A percentile compares a stretch with the other conserved stretches of the same genome.
Conservation (phyloP, 2,113 vertebrate species). For the Bucco capensis region DNA sequence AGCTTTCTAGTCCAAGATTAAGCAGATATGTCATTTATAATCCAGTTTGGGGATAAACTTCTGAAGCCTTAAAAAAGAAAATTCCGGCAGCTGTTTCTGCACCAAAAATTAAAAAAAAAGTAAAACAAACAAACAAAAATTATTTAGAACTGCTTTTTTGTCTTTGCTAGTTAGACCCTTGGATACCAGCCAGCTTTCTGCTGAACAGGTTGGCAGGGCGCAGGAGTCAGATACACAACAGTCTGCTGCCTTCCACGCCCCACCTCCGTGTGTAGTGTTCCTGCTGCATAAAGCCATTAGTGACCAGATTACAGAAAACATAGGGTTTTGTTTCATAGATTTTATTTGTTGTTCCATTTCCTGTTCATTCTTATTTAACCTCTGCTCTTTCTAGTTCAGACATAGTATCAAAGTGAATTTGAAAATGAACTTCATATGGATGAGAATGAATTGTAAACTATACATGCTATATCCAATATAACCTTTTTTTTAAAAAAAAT, state of each 20-base stretch:
- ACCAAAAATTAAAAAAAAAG: neutral
- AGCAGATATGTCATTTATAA: constrained; percentile 55
- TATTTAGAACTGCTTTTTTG: neutral
- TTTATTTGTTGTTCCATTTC: constrained; percentile 71
- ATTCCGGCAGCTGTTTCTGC: constrained; percentile 47
- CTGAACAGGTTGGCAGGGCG: constrained; percentile 4
- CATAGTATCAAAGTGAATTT: constrained; percentile 47
- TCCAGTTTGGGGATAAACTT: constrained; percentile 13
- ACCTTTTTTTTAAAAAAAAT: neutral
- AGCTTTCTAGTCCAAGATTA: constrained; percentile 48
- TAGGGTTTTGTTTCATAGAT: constrained; percentile 39
- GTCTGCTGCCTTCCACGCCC: neutral
- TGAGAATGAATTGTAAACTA: neutral
- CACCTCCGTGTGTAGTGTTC: neutral
- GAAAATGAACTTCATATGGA: constrained; percentile 42
- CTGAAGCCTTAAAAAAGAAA: constrained; percentile 19
- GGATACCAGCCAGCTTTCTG: constrained; percentile 29
- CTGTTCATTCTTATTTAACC: constrained; percentile 59
- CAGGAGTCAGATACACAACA: neutral
- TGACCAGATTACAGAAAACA: constrained; percentile 10
- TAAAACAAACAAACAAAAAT: neutral
- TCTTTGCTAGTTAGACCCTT: neutral
- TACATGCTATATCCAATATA: neutral
- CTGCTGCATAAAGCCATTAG: constrained; percentile 18
- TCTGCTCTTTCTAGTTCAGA: constrained; percentile 40